Base-by-base conservation (phyloP, 2,113 vertebrate genomes). In the Neolamprologus kungweensis region DNA sequence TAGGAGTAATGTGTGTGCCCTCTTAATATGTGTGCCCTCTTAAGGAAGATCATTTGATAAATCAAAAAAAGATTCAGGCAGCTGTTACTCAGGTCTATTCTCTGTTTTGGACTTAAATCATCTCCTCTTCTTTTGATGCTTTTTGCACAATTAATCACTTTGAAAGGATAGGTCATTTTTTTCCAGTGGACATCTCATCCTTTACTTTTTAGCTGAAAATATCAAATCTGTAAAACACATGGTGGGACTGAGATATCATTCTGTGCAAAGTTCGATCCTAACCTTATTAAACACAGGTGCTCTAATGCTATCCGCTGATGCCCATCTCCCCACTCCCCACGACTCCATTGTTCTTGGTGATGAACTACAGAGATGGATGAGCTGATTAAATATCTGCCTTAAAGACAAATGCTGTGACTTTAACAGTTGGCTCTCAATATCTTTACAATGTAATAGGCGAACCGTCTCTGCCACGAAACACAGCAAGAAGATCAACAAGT, bases 221-320 rank as follows among this genome's bases (percentile, higher is more conserved):
- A 40, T 60, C 9, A 84, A 84, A 83, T 87, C 75, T 89, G 75
- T 23, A 58, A 63, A 65, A 55, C 85, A 91, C 58, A 75, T 87
- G 86, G 28, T 28, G n/a, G 45, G 17, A 28, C 28, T 65, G 23
- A 87, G 84, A 19, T 81, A 89, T 89, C 17, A 60, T 79, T 87
- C 58, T 89, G 33, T 68, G 63, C 50, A 7, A 50, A 11, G 37
- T 54, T 82, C 14, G 21, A 16, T 51, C 16, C 31, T 80, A 51
- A 19, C 13, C 33, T 45, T 87, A 91, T 93, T 65, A 89, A 89
- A 92, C 42, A 65, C 89, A 90, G 85, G 68, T 79, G 88, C n/a
- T 86, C 33, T 42, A 11, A 28, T 80, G 19, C 35, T 71, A 45
- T 84, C 85, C 60, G 19, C 85, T 80, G 57, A 87, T 4, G 37